Conservation (phyloP, 2,113 vertebrate species). For the Halichoeres trimaculatus region DNA sequence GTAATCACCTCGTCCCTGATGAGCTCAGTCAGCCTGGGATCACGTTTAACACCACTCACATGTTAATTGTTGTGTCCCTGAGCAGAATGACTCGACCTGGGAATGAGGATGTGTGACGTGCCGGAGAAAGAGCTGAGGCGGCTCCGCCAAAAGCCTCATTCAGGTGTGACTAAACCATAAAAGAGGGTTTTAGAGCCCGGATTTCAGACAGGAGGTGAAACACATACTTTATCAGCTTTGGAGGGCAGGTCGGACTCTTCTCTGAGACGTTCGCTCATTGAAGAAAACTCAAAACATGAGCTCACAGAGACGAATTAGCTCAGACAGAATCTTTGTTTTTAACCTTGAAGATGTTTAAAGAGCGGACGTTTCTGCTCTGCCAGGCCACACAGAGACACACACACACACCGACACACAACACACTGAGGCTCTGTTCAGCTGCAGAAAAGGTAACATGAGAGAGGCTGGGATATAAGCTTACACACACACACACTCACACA, state of each 20-base stretch:
- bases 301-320: too few relatives aligned
- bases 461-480: constrained; percentile 27
- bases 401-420: constrained; percentile 9
- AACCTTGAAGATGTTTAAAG: constrained; percentile 1
- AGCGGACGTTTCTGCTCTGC: not conserved
- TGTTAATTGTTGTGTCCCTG: not conserved
- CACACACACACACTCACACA: constrained; percentile 3
- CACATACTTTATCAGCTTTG: not conserved
- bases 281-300: too few relatives aligned
- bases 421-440: constrained; percentile 28
- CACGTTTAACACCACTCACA: not conserved
- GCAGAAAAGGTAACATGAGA: constrained; percentile 58
- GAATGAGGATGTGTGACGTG: not conserved
- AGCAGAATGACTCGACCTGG: not conserved
- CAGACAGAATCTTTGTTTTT: not conserved
- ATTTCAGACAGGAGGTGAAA: not conserved
- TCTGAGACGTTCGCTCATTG: too few relatives aligned
- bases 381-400: not conserved
- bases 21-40: not conserved
- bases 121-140: not conserved
- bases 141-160: constrained; percentile 23
- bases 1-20: not conserved
- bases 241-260: not conserved
- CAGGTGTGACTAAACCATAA: constrained; percentile 24
- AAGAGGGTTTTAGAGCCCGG: not conserved